phyloP scores from a whole-genome alignment of 2,888 invertebrate genomes.

The Ligdia adustata region DNA sequence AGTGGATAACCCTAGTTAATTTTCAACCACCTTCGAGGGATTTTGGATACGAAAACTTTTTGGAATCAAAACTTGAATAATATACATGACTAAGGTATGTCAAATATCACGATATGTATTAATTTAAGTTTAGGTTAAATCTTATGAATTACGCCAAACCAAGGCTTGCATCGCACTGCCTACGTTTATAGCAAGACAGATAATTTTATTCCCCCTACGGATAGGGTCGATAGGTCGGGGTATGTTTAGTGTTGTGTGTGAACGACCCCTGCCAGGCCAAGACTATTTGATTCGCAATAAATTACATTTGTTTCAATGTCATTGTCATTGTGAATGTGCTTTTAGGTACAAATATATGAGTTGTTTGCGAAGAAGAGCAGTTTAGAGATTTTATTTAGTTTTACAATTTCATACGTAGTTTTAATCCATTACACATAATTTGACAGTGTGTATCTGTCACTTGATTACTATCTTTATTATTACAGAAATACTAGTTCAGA shows the following conservation, averaged over 20 bases:
- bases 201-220: conserved; percentile 74
- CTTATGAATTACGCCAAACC: conserved; percentile 43
- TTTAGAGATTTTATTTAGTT: not conserved
- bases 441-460: too few species aligned
- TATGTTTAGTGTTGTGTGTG: conserved; percentile 69
- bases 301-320: conserved; percentile 65
- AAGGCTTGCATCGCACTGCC: conserved; percentile 56
- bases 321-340: conserved; percentile 47
- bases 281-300: conserved; percentile 73
- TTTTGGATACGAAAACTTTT: too few species aligned
- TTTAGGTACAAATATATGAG: conserved; percentile 27
- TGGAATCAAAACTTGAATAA: too few species aligned
- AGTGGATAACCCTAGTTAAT: too few species aligned
- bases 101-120: too few species aligned
- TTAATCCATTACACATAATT: too few species aligned
- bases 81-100: too few species aligned
- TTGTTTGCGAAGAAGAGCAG: not conserved
- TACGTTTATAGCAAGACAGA: conserved; percentile 59
- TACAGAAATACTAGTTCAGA: too few species aligned
- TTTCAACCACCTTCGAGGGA: too few species aligned
- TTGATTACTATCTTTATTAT: too few species aligned
- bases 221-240: conserved; percentile 56
- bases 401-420: not conserved
- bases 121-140: conserved; percentile 18
- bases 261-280: conserved; percentile 63